Percentiles rank a stretch among this genome's conserved stretches.
Evolutionary conservation across 2,888 invertebrate genomes (phyloP).

Genomic region (Mimachlamys varia): DNA sequence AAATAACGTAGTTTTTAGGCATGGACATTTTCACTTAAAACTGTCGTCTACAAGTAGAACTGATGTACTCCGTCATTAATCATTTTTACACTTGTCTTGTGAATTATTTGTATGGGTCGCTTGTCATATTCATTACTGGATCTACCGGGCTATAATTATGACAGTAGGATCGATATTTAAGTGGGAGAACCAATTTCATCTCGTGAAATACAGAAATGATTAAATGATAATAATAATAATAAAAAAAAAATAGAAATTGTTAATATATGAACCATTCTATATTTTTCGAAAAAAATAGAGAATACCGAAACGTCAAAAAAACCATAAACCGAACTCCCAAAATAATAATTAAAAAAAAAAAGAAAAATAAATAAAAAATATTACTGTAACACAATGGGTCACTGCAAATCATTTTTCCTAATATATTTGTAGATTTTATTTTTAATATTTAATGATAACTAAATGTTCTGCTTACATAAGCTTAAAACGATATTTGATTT

Average conservation of each 20-base stretch:
- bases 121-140: constrained; percentile 10
- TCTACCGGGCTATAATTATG: background rate
- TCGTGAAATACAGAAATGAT: background rate
- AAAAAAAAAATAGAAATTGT: background rate
- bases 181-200: background rate
- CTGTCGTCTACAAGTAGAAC: background rate
- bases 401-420: background rate
- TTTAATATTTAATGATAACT: background rate
- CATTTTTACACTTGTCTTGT: background rate
- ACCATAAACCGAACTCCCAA: no score
- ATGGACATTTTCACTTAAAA: background rate
- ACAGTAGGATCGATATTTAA: background rate
- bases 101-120: background rate
- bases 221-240: no score
- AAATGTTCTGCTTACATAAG: background rate
- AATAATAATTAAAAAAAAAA: no score
- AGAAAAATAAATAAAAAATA: no score
- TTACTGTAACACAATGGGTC: no score
- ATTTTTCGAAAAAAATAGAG: no score
- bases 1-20: background rate
- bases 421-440: background rate
- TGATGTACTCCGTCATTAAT: background rate
- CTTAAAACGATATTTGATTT: no score
- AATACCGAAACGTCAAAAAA: no score
- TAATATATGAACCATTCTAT: background rate